Evolutionary conservation across 1,140 invertebrate species (phyloP), one percentile per base, ranked within the genome.

Genomic region (Diuraphis noxia): DNA sequence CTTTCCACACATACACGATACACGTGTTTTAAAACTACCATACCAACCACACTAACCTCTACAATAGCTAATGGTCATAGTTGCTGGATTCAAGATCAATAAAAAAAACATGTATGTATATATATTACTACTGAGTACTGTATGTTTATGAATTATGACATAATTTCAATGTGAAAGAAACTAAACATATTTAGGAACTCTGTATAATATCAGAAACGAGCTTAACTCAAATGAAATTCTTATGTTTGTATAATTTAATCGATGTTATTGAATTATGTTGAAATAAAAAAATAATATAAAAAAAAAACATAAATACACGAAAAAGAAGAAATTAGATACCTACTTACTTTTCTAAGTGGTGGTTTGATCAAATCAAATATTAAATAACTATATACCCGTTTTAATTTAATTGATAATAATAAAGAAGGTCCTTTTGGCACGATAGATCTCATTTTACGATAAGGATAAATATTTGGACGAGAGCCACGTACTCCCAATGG

Each of bases 351-450:
- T 72, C n/a, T 30, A 34, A 72, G 56, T 34, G 30, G 56, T n/a
- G 4, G 30, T n/a, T n/a, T n/a, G n/a, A 13, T 72, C 13, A n/a
- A 72, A 72, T 72, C 34, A 72, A 72, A 30, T 82, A 23, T 82
- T 38, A 25, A 85, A 85, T 30, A 85, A 85, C 23, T 46, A 5
- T 46, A 36, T 36, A 86, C 43, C 36, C 23, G 84, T 86, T 86
- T 86, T 86, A 86, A 86, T 86, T 86, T 52, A 86, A 52, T 46
- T 52, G 84, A 86, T 52, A 8, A 25, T 86, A 46, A 46, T 86
- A 86, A 19, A 23, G 84, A 86, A 49, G 84, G 84, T 52, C 84
- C 46, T 86, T 52, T 86, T 49, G 84, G 84, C 84, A 86, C 84
- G 43, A 52, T 52, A 9, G 34, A 86, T 46, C 43, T 86, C 84